These are phyloP conservation scores for Caenorhabditis afra DNA, from an alignment of 2,888 invertebrate species.

Conservation along the genomic window DNA sequence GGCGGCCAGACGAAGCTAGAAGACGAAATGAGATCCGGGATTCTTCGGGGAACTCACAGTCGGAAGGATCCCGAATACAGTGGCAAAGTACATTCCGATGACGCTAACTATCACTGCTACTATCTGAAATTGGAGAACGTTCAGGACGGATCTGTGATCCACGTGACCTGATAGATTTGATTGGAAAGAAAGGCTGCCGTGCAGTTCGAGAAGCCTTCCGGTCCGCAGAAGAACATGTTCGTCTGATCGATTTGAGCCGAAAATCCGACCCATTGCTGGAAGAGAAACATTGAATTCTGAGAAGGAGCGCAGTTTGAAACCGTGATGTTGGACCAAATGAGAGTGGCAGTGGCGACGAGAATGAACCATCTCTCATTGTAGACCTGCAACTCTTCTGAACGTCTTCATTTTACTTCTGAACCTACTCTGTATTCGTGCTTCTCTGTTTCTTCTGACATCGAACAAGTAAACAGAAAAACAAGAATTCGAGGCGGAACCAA, in stretches of 20 bases:
- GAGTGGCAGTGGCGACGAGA: conserved; percentile 18
- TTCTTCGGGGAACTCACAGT: conserved; percentile 67
- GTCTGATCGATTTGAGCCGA: conserved; percentile 70
- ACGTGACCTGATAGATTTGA: conserved; percentile 76
- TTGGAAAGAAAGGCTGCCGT: conserved; percentile 70
- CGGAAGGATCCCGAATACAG: conserved; percentile 74
- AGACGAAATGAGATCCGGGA: no score
- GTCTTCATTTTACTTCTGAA: not conserved
- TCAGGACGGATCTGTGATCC: no score
- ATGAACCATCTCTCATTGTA: conserved; percentile 55
- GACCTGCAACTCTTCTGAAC: conserved; percentile 17
- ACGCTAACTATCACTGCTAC: conserved; percentile 76
- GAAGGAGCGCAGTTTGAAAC: conserved; percentile 9
- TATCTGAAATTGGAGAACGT: conserved; percentile 63
- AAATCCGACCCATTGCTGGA: conserved; percentile 77
- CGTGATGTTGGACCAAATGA: conserved; percentile 47
- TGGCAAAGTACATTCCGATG: conserved; percentile 78
- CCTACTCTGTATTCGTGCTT: conserved; percentile 38
- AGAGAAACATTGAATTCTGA: conserved; percentile 10
- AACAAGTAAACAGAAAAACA: not conserved
- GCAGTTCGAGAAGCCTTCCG: conserved; percentile 50
- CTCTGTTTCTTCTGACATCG: conserved; percentile 16
- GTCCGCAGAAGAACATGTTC: conserved; percentile 70
- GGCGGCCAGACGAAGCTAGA: conserved; percentile 36
- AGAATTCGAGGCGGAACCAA: not conserved